phyloP scores from a whole-genome alignment of 2,888 invertebrate genomes.

The Phortica magna region DNA sequence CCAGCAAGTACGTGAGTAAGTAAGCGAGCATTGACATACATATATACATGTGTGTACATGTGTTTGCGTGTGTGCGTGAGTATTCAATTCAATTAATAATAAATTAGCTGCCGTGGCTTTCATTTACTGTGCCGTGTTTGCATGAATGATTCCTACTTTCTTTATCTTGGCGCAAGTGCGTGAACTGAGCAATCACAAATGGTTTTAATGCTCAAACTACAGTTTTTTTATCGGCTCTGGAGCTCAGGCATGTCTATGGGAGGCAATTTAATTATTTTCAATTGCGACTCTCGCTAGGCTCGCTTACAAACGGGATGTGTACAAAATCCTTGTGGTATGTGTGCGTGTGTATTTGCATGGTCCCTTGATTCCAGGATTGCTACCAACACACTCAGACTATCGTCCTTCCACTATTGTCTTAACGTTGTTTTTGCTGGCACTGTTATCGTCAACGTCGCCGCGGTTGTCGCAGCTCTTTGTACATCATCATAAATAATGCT shows the following conservation, averaged over 20 bases:
- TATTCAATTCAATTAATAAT: conserved; percentile 66
- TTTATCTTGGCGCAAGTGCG: no score
- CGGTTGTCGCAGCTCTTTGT: conserved; percentile 51
- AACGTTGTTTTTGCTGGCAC: conserved; percentile 31
- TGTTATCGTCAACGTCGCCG: conserved; percentile 32
- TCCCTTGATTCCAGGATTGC: conserved; percentile 33
- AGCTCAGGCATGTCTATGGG: conserved; percentile 6
- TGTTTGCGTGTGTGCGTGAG: conserved; percentile 11
- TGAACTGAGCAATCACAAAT: conserved; percentile 64
- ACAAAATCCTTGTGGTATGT: conserved; percentile 30
- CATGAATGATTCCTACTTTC: neutral
- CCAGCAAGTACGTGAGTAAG: conserved; percentile 17
- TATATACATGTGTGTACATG: conserved; percentile 21
- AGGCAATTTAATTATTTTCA: conserved; percentile 46
- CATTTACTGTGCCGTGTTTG: neutral
- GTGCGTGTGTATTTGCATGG: conserved; percentile 36
- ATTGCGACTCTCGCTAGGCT: conserved; percentile 26
- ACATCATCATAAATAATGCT: conserved; percentile 71
- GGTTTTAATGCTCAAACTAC: no score
- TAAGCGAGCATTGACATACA: neutral
- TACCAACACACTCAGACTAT: conserved; percentile 4
- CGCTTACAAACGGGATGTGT: conserved; percentile 21
- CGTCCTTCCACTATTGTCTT: conserved; percentile 2
- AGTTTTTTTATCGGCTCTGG: neutral
- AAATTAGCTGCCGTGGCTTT: conserved; percentile 60